Evolutionary conservation across 2,797 vertebrate genomes (phyloP).

Genomic region (Acipenser ruthenus): DNA sequence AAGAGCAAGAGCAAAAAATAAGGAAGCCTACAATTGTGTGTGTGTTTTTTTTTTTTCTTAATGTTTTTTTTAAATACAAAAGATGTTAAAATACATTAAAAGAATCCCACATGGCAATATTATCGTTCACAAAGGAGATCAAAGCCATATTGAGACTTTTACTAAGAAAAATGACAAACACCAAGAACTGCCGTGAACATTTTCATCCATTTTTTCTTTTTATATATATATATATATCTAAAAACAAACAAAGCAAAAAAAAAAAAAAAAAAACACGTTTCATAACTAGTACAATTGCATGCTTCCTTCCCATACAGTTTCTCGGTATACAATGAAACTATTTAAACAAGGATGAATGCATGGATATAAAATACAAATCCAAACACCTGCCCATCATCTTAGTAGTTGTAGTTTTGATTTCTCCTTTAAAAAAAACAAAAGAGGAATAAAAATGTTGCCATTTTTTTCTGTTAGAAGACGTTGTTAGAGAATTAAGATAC

Average conservation of each 20-base stretch:
- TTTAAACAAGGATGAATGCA: constrained; percentile 72
- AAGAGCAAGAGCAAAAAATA: constrained; percentile 84
- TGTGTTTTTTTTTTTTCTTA: constrained; percentile 55
- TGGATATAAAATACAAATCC: constrained; percentile 60
- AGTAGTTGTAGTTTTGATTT: constrained; percentile 43
- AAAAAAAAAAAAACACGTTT: constrained; percentile 46
- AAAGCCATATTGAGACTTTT: constrained; percentile 96
- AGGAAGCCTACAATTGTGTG: constrained; percentile 48
- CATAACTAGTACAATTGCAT: constrained; percentile 67
- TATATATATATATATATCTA: neutral
- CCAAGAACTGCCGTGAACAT: neutral
- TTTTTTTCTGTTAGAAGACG: constrained; percentile 30
- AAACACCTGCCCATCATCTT: constrained; percentile 49
- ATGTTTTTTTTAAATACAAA: constrained; percentile 35
- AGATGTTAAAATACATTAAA: constrained; percentile 6
- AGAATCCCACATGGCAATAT: constrained; percentile 66
- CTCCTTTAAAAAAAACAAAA: constrained; percentile 28
- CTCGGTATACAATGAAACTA: constrained; percentile 69
- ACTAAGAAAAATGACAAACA: constrained; percentile 20
- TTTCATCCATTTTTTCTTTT: neutral
- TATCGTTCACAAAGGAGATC: constrained; percentile 86
- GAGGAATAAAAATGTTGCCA: constrained; percentile 39
- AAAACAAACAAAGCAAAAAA: constrained; percentile 13
- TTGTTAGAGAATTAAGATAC: constrained; percentile 45
- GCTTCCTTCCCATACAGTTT: constrained; percentile 68